phyloP scores from a whole-genome alignment of 2,888 invertebrate species.

The Punctoribates punctum region DNA sequence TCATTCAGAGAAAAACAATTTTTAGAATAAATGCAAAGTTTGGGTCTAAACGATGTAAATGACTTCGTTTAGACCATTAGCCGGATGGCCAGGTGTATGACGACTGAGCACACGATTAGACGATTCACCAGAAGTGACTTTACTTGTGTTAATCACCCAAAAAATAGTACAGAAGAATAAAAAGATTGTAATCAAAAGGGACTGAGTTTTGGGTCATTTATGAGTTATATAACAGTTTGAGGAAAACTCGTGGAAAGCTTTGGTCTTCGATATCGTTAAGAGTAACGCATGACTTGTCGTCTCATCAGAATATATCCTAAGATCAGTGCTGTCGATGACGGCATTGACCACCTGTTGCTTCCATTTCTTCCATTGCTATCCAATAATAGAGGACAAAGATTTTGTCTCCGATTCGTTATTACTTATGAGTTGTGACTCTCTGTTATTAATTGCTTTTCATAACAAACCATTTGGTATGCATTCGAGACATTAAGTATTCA shows the following conservation, averaged over 20 bases:
- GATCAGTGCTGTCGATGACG: constrained; percentile 11
- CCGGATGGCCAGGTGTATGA: constrained; percentile 11
- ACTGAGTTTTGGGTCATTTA: constrained; percentile 2
- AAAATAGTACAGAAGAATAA: background rate
- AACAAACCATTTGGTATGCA: background rate
- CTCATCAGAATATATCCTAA: constrained; percentile 13
- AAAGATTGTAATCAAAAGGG: background rate
- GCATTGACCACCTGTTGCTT: constrained; percentile 28
- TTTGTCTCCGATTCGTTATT: background rate
- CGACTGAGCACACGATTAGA: background rate
- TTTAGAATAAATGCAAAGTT: no score
- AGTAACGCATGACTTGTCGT: constrained; percentile 11
- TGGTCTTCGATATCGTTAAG: background rate
- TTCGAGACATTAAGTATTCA: background rate
- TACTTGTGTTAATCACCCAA: constrained; percentile 11
- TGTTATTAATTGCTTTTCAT: no score
- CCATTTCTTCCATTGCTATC: background rate
- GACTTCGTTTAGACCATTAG: background rate
- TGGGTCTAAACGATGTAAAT: no score
- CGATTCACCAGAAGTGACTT: background rate
- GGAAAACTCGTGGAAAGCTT: background rate
- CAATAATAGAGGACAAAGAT: no score
- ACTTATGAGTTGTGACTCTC: no score
- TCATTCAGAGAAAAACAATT: no score
- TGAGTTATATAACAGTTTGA: background rate